A percentile compares a stretch with the other conserved stretches of the same genome.
Evolutionary conservation across 2,888 invertebrate genomes (phyloP).

Genomic region (Noctua janthe): DNA sequence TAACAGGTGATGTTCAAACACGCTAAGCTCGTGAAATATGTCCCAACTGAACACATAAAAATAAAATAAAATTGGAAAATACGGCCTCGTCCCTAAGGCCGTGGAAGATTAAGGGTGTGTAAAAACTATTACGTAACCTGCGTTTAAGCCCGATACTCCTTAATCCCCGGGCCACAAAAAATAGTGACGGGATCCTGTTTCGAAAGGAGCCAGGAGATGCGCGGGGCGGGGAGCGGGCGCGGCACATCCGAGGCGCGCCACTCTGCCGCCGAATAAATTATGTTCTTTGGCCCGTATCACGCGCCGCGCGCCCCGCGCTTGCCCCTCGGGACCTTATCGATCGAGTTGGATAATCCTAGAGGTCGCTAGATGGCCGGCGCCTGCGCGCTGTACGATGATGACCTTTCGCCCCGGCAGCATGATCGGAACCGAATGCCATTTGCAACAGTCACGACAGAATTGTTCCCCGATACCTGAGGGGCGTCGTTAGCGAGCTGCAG

Average conservation of each 20-base stretch:
- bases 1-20: constrained; percentile 69
- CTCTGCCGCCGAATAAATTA: constrained; percentile 90
- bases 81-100: constrained; percentile 63
- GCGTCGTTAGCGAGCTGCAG: constrained; percentile 61
- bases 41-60: constrained; percentile 30
- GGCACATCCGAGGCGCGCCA: constrained; percentile 88
- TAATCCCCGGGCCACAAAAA: constrained; percentile 84
- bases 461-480: constrained; percentile 69
- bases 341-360: constrained; percentile 87
- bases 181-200: constrained; percentile 82
- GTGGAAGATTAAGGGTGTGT: constrained; percentile 85
- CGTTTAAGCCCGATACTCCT: constrained; percentile 86
- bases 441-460: constrained; percentile 82
- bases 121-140: constrained; percentile 88
- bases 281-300: constrained; percentile 80
- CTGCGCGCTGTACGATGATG: constrained; percentile 77
- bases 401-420: constrained; percentile 78
- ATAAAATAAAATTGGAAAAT: constrained; percentile 44
- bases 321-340: constrained; percentile 82
- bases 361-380: constrained; percentile 84
- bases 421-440: constrained; percentile 81
- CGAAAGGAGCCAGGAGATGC: constrained; percentile 72
- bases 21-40: constrained; percentile 45
- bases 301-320: constrained; percentile 70
- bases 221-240: constrained; percentile 74